These are phyloP conservation scores for Amia ocellicauda DNA, from an alignment of 2,113 vertebrate genomes.

Conservation along the genomic window DNA sequence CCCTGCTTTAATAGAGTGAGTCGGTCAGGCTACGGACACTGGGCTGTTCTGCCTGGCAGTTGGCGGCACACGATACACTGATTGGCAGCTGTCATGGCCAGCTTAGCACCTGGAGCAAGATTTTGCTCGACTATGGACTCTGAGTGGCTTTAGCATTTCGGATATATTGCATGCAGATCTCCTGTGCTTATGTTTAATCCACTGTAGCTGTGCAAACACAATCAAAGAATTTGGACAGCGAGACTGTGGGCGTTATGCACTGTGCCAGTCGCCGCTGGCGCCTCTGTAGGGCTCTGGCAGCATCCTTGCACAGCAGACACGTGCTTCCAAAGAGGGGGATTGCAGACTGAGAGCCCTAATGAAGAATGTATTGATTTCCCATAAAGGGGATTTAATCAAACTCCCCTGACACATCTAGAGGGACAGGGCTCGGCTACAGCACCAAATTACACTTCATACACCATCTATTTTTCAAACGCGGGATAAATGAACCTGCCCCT, in stretches of 20 bases:
- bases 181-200: conserved; percentile 27
- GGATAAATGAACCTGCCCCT: conserved; percentile 71
- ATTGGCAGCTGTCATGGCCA: background rate
- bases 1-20: no score
- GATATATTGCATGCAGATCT: conserved; percentile 19
- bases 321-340: conserved; percentile 16
- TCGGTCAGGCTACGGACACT: no score
- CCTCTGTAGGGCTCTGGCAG: background rate
- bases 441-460: conserved; percentile 67
- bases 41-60: no score
- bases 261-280: background rate
- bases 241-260: background rate
- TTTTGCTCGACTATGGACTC: background rate
- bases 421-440: conserved; percentile 51
- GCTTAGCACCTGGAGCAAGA: background rate
- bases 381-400: conserved; percentile 79
- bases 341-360: conserved; percentile 61
- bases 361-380: conserved; percentile 74
- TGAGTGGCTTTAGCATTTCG: conserved; percentile 16
- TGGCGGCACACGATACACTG: no score
- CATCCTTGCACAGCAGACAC: conserved; percentile 30
- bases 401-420: conserved; percentile 54
- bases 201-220: background rate
- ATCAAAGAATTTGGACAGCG: background rate
- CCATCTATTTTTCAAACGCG: conserved; percentile 58